Conservation (phyloP, 2,888 invertebrate genomes). For the Rapana venosa region DNA sequence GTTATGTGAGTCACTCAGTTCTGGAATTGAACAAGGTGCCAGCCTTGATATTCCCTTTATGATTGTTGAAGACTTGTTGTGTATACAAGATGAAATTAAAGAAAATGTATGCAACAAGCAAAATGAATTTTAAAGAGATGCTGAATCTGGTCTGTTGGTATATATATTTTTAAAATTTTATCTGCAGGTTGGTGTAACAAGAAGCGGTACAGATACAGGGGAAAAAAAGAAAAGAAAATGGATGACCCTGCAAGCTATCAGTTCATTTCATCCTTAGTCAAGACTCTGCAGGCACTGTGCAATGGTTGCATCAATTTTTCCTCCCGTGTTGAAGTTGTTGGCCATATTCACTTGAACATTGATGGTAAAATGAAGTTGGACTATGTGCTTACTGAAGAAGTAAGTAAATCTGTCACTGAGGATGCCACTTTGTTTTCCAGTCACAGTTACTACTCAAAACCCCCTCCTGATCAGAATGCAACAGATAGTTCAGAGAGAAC, state of each 20-base stretch:
- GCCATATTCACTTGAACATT: constrained; percentile 53
- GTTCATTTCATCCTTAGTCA: constrained; percentile 51
- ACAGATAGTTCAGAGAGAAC: neutral
- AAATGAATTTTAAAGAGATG: too few relatives aligned
- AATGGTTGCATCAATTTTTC: constrained; percentile 54
- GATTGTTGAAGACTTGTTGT: too few relatives aligned
- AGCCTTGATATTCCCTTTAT: too few relatives aligned
- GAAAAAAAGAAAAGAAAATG: constrained; percentile 50
- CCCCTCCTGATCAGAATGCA: constrained; percentile 40
- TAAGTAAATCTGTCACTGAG: constrained; percentile 49
- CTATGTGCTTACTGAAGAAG: constrained; percentile 54
- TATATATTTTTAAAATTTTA: neutral
- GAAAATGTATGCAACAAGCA: too few relatives aligned
- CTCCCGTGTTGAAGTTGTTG: constrained; percentile 52
- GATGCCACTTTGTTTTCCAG: constrained; percentile 53
- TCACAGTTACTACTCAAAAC: constrained; percentile 53
- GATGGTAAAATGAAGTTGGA: constrained; percentile 51
- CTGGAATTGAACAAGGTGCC: too few relatives aligned
- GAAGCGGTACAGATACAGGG: neutral
- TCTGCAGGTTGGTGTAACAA: neutral
- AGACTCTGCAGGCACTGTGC: constrained; percentile 51
- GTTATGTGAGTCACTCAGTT: too few relatives aligned
- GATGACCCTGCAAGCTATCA: constrained; percentile 51
- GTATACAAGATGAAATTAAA: too few relatives aligned
- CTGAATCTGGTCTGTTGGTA: neutral